These are phyloP conservation scores for Actinia equina DNA, from an alignment of 64 coral and sea anemone species.

Conservation along the genomic window DNA sequence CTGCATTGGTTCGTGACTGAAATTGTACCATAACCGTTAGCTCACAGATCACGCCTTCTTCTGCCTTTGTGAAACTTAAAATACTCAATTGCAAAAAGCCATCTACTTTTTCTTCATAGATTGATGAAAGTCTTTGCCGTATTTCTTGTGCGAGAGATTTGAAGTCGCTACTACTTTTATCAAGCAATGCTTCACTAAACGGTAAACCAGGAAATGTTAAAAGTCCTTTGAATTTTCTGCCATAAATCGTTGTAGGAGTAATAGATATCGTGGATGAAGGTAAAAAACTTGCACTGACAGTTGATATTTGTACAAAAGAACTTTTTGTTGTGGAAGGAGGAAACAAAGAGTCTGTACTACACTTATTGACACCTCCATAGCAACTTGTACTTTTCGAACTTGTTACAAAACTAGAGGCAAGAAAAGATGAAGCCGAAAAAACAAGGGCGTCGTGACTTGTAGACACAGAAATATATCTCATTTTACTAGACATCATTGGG, in stretches of 20 bases:
- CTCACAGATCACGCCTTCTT: not conserved
- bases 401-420: too few relatives aligned
- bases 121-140: not conserved
- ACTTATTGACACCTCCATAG: too few relatives aligned
- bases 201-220: not conserved
- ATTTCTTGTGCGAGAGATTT: not conserved
- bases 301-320: too few relatives aligned
- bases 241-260: not conserved
- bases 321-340: too few relatives aligned
- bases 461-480: too few relatives aligned
- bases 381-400: too few relatives aligned
- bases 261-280: too few relatives aligned
- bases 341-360: too few relatives aligned
- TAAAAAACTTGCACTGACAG: too few relatives aligned
- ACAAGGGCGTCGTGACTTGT: too few relatives aligned
- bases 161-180: not conserved
- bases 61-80: conserved; percentile 5
- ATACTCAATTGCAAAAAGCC: not conserved
- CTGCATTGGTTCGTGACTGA: not conserved
- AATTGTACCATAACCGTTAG: not conserved
- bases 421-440: too few relatives aligned
- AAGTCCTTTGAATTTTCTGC: not conserved
- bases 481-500: too few relatives aligned
- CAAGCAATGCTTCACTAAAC: not conserved
- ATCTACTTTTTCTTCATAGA: not conserved